Base-by-base conservation (phyloP, 2,888 invertebrate genomes). In the Apamea sordens region DNA sequence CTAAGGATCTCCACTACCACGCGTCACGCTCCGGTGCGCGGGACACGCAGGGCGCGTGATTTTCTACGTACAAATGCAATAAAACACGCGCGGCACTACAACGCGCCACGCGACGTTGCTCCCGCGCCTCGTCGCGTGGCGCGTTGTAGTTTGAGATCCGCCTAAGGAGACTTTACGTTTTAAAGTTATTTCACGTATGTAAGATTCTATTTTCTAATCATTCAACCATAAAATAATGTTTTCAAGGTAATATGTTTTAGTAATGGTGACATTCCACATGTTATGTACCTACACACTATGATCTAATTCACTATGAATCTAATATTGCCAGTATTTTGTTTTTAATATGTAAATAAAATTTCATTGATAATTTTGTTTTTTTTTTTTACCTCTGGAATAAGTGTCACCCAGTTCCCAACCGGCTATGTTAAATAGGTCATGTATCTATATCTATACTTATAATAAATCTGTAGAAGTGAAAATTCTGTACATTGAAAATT, bases 301-400 rank as follows among this genome's bases (percentile, higher is more conserved):
- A n/a, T n/a, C n/a, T n/a, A n/a, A n/a, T n/a, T n/a, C 47, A 61
- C 41, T 71, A 65, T 76, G 44, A 73, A 80, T 68, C 44, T 68
- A 63, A 61, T 73, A 61, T 72, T 79, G 73, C 69, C 86, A 88
- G 85, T 88, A 86, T 86, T 88, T 80, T 83, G 73, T 78, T 74
- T 75, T 83, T 69, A 69, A 76, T 77, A 24, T 88, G 79, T 80
- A 72, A 61, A 87, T 81, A 86, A 77, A 78, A 68, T 71, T 56
- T 75, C 50, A 84, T 32, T 74, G 28, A 53, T 41, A 67, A 41
- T 59, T 41, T 65, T n/a, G 61, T 73, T 10, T 68, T 75, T 71
- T 41, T 41, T 13, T 65, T 53, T 67, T 24, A 10, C 24, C 50
- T 69, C 24, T 1, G 2, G 0, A 21, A 21, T 15, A 24, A n/a